A percentile compares a stretch with the other conserved stretches of the same genome.
These are phyloP conservation scores for Conistra vaccinii DNA, from an alignment of 2,888 invertebrate genomes.

Conservation along the genomic window DNA sequence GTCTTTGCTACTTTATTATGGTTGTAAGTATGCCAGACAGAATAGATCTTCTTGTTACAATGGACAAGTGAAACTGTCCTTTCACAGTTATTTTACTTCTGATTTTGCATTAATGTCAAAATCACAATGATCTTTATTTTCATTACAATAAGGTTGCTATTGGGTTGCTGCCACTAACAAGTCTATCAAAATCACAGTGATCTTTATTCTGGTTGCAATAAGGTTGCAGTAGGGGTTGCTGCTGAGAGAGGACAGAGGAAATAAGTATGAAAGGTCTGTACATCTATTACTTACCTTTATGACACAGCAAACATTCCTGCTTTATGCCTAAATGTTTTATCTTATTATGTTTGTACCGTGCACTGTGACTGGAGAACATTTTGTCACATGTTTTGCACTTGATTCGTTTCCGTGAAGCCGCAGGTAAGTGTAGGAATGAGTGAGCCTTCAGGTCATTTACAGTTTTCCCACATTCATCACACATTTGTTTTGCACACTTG, in stretches of 20 bases:
- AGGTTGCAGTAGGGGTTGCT: not conserved
- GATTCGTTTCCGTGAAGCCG: slow-evolving; percentile 65
- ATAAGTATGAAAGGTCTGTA: not conserved
- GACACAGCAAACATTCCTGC: slow-evolving; percentile 81
- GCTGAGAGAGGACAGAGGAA: not conserved
- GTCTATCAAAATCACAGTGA: too few species aligned
- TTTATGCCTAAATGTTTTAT: slow-evolving; percentile 82
- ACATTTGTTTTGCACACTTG: slow-evolving; percentile 70
- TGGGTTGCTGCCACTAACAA: too few species aligned
- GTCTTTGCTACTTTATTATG: not conserved
- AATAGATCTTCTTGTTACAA: not conserved
- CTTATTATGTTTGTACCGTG: slow-evolving; percentile 78
- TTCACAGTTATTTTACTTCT: too few species aligned
- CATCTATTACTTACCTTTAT: slow-evolving; percentile 77
- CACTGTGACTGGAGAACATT: slow-evolving; percentile 72
- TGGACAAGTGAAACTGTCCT: not conserved
- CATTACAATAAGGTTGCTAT: too few species aligned
- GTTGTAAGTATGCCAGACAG: not conserved
- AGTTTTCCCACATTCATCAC: slow-evolving; percentile 83
- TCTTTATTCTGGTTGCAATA: too few species aligned
- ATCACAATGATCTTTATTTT: too few species aligned
- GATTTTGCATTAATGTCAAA: too few species aligned
- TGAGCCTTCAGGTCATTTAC: slow-evolving; percentile 80
- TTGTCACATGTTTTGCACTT: slow-evolving; percentile 81
- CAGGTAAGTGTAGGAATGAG: slow-evolving; percentile 72